A percentile compares a stretch with the other conserved stretches of the same genome.
Evolutionary conservation across 2,113 vertebrate species (phyloP).

Genomic region (Epinephelus fuscoguttatus): DNA sequence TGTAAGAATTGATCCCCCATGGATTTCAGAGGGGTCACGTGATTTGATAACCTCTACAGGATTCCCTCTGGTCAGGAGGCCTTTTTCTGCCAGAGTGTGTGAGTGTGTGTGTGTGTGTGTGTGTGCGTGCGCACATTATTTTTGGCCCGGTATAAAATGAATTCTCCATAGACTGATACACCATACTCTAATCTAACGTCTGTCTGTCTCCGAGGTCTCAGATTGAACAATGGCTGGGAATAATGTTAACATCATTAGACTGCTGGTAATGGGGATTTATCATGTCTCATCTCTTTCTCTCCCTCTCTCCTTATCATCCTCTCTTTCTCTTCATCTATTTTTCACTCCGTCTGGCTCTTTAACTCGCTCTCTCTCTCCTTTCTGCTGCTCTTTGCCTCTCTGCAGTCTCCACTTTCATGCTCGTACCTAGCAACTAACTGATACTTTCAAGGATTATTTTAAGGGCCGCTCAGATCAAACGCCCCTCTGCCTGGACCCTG

Average conservation of each 20-base stretch:
- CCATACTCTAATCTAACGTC: slow-evolving; percentile 91
- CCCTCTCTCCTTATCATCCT: slow-evolving; percentile 61
- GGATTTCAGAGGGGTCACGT: slow-evolving; percentile 88
- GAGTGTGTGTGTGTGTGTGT: slow-evolving; percentile 32
- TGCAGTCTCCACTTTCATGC: slow-evolving; percentile 79
- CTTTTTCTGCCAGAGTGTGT: slow-evolving; percentile 77
- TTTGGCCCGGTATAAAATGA: slow-evolving; percentile 89
- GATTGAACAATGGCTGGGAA: slow-evolving; percentile 94
- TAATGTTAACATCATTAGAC: slow-evolving; percentile 97
- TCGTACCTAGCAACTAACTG: slow-evolving; percentile 70
- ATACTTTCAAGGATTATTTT: slow-evolving; percentile 82
- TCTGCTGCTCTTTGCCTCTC: slow-evolving; percentile 5
- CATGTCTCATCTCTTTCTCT: slow-evolving; percentile 88
- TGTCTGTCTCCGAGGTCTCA: slow-evolving; percentile 93
- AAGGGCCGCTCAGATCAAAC: slow-evolving; percentile 89
- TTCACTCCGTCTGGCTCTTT: slow-evolving; percentile 48
- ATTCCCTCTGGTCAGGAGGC: slow-evolving; percentile 86
- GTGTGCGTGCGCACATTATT: slow-evolving; percentile 25
- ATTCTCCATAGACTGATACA: slow-evolving; percentile 94
- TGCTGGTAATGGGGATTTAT: slow-evolving; percentile 94
- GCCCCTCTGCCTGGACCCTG: slow-evolving; percentile 68
- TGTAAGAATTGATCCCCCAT: slow-evolving; percentile 90
- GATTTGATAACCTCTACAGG: slow-evolving; percentile 95
- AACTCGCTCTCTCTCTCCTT: slow-evolving; percentile 10
- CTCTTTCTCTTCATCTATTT: slow-evolving; percentile 60